These are phyloP conservation scores for Hesperophylax magnus DNA, from an alignment of 1,140 invertebrate genomes.

Conservation along the genomic window DNA sequence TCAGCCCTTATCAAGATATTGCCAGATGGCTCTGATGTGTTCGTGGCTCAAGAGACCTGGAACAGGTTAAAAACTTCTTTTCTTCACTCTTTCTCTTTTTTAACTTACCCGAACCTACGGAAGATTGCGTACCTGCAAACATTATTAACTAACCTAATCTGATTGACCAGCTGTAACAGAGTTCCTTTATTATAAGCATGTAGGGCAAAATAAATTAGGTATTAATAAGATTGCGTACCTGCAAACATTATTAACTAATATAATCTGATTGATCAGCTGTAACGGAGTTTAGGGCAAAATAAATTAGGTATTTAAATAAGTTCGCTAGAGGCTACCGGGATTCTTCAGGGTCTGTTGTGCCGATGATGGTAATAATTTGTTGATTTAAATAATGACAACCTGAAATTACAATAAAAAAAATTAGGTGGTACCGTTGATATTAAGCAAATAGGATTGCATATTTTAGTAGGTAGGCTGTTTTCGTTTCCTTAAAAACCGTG, in stretches of 20 bases:
- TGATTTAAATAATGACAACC: not conserved
- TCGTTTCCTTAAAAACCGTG: too few species aligned
- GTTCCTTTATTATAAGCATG: not conserved
- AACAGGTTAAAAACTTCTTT: constrained; percentile 59
- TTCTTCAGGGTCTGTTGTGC: not conserved
- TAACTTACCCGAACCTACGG: not conserved
- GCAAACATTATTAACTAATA: too few species aligned
- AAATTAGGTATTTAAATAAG: not conserved
- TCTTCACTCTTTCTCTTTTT: not conserved
- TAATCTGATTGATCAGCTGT: too few species aligned
- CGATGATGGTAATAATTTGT: not conserved
- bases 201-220: not conserved
- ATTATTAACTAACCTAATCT: not conserved
- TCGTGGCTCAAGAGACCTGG: constrained; percentile 79
- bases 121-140: not conserved
- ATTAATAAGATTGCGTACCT: too few species aligned
- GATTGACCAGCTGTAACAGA: not conserved
- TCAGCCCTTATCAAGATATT: constrained; percentile 78
- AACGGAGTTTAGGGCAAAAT: too few species aligned
- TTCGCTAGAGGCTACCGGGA: not conserved
- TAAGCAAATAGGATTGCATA: too few species aligned
- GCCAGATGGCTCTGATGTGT: constrained; percentile 72
- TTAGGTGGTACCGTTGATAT: too few species aligned
- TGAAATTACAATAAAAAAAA: too few species aligned
- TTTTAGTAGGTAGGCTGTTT: too few species aligned